Base-by-base conservation (phyloP, 2,113 vertebrate genomes). In the Gymnorhina tibicen region DNA sequence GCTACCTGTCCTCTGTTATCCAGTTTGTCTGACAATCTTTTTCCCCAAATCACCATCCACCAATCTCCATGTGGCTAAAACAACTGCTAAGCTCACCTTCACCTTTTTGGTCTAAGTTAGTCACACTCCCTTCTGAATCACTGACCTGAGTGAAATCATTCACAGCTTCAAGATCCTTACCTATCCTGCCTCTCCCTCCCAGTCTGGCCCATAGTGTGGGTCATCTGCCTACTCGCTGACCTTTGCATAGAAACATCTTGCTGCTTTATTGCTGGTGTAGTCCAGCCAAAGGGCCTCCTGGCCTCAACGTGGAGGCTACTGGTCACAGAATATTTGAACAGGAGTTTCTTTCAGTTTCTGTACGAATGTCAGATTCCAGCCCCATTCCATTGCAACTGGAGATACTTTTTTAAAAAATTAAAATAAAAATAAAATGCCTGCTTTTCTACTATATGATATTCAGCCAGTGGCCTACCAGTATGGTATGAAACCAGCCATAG, bases 181-280 rank as follows among this genome's bases (percentile, higher is more conserved):
- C 41, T 64, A 16, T 32, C 23, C 62, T 79, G 39, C 20, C 32
- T 78, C n/a, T 59, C 13, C 13, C 10, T 66, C 14, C 46, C 62
- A 27, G 22, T 15, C 26, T 41, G 42, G 4, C 32, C 18, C 2
- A 0, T 1, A 16, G 17, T 0, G 0, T 23, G 39, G 10, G 5
- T 73, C 19, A 49, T 55, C 74, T 75, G 46, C 58, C 66, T 89
- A 8, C 78, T 44, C 3, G 0, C 39, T 44, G 56, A 39, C 33
- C 32, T 49, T 49, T 41, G 39, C 42, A 35, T 4, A 13, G 14
- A 70, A 60, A 44, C 1, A 7, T 8, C 70, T 82, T 30, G 15
- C 47, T 70, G 39, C 55, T 37, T 74, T n/a, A 19, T 50, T 47
- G 33, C 37, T 66, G 27, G 2, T n/a, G 35, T 35, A 23, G 47